Evolutionary conservation across 2,797 vertebrate species (phyloP), one percentile per base, ranked within the genome.

Genomic region (Pogoniulus pusillus): DNA sequence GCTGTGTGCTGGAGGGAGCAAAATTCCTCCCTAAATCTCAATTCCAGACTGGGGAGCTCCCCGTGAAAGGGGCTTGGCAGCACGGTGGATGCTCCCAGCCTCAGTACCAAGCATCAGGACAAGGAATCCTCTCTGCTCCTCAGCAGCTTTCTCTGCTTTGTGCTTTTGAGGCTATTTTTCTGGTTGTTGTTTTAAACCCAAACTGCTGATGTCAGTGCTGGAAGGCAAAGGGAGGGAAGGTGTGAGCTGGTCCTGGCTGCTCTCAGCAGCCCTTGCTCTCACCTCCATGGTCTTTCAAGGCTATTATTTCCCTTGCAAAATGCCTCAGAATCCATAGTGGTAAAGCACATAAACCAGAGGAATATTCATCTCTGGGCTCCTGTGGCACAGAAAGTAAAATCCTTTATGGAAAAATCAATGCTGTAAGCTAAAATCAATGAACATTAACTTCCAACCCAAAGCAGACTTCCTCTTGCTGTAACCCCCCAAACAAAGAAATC

Each of bases 71-170:
- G 62, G 37, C 34, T 54, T 7, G 68, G 68, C 30, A 51, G 39
- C 73, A 18, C 3, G 0, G 30, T 1, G n/a, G 62, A 8, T 0
- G 4, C 5, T 43, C 16, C 23, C 3, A 1, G 39, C 27, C 24
- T 29, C 51, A 0, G 1, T 20, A 29, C 1, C 1, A 23, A 29
- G 51, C 4, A 0, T 20, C 0, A 10, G 15, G 34, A 20, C 1
- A 1, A 24, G 45, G 32, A 39, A 47, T 16, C 37, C 0, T 4
- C 71, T 45, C 43, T 1, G 1, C 19, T 59, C 16, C 22, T 11
- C 27, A 12, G 26, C 9, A 1, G 16, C 9, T 43, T 66, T 16
- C 49, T 45, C 41, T 7, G 15, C 1, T 55, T 29, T 53, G 49
- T 19, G 32, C 24, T 30, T 53, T 32, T 9, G 59, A 10, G 22